These are phyloP conservation scores for Galerucella nymphaeae DNA, from an alignment of 2,888 invertebrate species.

Conservation along the genomic window DNA sequence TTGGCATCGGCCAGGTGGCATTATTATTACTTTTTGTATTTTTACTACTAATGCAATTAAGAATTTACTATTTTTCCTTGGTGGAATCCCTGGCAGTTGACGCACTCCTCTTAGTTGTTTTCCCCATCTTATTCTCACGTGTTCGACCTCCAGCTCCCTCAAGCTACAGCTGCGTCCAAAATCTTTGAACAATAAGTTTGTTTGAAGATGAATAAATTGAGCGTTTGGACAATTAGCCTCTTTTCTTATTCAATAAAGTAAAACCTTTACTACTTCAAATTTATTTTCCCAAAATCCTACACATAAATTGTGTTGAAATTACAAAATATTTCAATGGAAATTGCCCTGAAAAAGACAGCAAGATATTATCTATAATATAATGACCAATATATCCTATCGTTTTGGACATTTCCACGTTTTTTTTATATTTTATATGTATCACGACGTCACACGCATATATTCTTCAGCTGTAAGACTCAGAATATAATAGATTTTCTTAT, in stretches of 20 bases:
- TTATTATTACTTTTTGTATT: too few species aligned
- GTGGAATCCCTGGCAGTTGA: too few species aligned
- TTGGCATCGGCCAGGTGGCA: too few species aligned
- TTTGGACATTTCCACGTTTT: conserved; percentile 28
- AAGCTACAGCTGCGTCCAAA: too few species aligned
- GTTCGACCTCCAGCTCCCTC: too few species aligned
- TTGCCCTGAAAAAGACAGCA: conserved; percentile 40
- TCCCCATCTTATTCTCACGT: too few species aligned
- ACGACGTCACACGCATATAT: conserved; percentile 7
- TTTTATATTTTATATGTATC: conserved; percentile 23
- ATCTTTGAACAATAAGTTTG: too few species aligned
- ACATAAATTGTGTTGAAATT: conserved; percentile 35
- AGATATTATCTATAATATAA: conserved; percentile 39
- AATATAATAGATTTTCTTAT: neutral
- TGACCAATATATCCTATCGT: conserved; percentile 39
- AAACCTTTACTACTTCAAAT: neutral
- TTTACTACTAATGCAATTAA: too few species aligned
- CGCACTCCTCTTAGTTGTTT: too few species aligned
- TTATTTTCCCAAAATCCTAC: conserved; percentile 35
- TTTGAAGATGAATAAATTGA: too few species aligned
- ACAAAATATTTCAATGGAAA: conserved; percentile 44
- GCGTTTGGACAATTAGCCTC: neutral
- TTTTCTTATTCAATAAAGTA: neutral
- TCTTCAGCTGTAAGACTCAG: neutral
- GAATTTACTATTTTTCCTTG: too few species aligned